Conservation (phyloP, 2,888 invertebrate genomes). For the Aethes cnicana region DNA sequence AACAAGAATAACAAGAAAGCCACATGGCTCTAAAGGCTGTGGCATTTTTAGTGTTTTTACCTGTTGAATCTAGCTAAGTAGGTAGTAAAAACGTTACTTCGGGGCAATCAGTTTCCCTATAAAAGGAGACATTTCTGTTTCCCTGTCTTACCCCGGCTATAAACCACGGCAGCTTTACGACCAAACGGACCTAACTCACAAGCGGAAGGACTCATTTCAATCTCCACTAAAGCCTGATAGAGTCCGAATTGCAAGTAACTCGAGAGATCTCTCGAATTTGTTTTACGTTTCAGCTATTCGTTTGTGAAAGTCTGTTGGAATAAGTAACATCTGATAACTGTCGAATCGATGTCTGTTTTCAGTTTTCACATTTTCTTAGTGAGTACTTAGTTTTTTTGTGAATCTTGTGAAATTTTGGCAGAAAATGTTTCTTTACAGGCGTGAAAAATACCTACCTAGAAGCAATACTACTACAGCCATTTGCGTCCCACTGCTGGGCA, state of each 20-base stretch:
- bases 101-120: constrained; percentile 23
- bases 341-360: too few relatives aligned
- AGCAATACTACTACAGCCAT: too few relatives aligned
- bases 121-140: constrained; percentile 25
- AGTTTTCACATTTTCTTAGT: too few relatives aligned
- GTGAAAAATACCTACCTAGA: too few relatives aligned
- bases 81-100: constrained; percentile 23
- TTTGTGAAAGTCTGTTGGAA: constrained; percentile 17
- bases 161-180: neutral
- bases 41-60: constrained; percentile 12
- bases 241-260: neutral
- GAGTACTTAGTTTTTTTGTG: too few relatives aligned
- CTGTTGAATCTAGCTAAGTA: constrained; percentile 20
- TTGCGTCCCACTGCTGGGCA: too few relatives aligned
- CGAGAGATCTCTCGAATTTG: neutral
- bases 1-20: too few relatives aligned
- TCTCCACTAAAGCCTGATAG: neutral
- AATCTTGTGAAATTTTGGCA: too few relatives aligned
- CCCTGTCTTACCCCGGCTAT: constrained; percentile 14
- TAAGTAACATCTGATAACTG: constrained; percentile 25
- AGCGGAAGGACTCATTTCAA: neutral
- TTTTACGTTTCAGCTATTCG: constrained; percentile 7
- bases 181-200: neutral
- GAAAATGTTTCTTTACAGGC: too few relatives aligned
- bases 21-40: neutral